These are phyloP conservation scores for Tribolium madens DNA, from an alignment of 1,140 invertebrate genomes.

Conservation along the genomic window DNA sequence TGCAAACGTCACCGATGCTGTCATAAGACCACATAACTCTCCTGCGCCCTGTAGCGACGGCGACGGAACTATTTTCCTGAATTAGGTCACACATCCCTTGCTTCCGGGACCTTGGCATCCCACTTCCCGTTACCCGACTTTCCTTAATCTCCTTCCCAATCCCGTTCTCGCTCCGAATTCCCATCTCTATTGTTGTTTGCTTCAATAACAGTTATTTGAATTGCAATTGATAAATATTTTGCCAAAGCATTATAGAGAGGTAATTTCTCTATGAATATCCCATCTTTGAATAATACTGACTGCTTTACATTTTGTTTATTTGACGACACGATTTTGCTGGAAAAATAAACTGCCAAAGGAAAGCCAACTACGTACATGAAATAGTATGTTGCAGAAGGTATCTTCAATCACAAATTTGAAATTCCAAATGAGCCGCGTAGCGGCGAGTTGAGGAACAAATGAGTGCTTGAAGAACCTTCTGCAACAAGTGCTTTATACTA, in stretches of 20 bases:
- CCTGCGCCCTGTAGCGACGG: constrained; percentile 23
- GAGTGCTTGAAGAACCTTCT: too few relatives aligned
- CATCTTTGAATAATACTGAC: not conserved
- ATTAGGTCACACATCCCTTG: constrained; percentile 38
- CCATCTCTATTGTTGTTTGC: constrained; percentile 35
- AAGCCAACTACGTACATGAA: too few relatives aligned
- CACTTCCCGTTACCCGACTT: constrained; percentile 36
- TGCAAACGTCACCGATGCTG: constrained; percentile 26
- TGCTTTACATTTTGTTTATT: constrained; percentile 10
- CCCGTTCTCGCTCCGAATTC: constrained; percentile 27
- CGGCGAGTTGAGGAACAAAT: too few relatives aligned
- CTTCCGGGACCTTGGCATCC: constrained; percentile 35
- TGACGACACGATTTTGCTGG: constrained; percentile 1
- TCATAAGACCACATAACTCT: constrained; percentile 37
- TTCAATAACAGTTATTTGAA: constrained; percentile 39
- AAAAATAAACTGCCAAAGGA: not conserved
- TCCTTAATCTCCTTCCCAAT: constrained; percentile 37
- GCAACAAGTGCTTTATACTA: too few relatives aligned
- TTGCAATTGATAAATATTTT: constrained; percentile 39
- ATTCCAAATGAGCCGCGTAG: too few relatives aligned
- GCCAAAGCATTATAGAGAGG: constrained; percentile 26
- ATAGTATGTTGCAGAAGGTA: too few relatives aligned
- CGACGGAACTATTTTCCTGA: constrained; percentile 36
- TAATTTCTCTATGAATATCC: constrained; percentile 29
- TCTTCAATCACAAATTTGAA: too few relatives aligned